Evolutionary conservation across 2,888 invertebrate genomes (phyloP).

Genomic region (Caenorhabditis virilis): DNA sequence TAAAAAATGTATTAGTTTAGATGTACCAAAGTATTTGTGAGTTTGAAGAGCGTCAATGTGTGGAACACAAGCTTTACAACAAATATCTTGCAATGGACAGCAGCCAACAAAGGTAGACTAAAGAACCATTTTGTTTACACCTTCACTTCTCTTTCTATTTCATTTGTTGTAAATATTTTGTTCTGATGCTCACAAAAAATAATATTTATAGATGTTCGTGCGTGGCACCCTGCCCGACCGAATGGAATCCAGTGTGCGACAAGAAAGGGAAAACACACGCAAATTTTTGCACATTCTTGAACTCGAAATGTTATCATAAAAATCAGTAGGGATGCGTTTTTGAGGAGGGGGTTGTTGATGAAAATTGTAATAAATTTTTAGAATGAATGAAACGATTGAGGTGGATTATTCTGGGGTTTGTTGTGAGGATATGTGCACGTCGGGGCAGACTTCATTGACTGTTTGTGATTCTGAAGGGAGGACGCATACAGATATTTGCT

Average conservation of each 20-base stretch:
- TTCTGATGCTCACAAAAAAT: too few relatives aligned
- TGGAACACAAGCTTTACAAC: constrained; percentile 36
- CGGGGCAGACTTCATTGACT: constrained; percentile 38
- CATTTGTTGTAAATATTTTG: too few relatives aligned
- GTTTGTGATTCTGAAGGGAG: constrained; percentile 44
- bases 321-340: constrained; percentile 35
- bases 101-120: constrained; percentile 25
- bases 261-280: constrained; percentile 51
- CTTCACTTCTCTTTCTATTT: too few relatives aligned
- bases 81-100: constrained; percentile 44
- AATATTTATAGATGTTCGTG: constrained; percentile 48
- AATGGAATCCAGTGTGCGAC: constrained; percentile 54
- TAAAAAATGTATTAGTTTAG: constrained; percentile 18
- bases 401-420: constrained; percentile 51
- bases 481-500: constrained; percentile 48
- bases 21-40: constrained; percentile 44
- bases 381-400: constrained; percentile 42
- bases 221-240: constrained; percentile 38
- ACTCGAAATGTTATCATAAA: constrained; percentile 47
- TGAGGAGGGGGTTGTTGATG: background rate
- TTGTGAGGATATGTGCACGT: constrained; percentile 51
- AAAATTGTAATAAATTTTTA: constrained; percentile 12
- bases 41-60: constrained; percentile 49
- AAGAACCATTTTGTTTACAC: too few relatives aligned
- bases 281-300: constrained; percentile 49